Evolutionary conservation across 1,140 invertebrate species (phyloP).

Genomic region (Zaprionus vittiger): DNA sequence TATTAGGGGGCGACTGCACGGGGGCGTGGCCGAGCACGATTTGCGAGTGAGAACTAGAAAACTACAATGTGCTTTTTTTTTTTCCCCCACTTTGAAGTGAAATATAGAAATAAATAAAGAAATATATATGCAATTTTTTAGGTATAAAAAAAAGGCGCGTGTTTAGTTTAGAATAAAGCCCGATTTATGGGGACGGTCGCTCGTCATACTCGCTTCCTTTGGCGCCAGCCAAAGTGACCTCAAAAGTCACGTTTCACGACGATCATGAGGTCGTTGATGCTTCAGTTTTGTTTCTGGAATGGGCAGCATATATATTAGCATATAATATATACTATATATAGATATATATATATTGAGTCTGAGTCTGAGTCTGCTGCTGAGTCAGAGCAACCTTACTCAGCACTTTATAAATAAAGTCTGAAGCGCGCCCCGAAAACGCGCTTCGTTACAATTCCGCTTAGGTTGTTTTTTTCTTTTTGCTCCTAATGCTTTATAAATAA

Average conservation of each 20-base stretch:
- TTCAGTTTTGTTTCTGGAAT: conserved; percentile 6
- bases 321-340: conserved; percentile 26
- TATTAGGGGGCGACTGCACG: neutral
- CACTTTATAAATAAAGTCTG: conserved; percentile 16
- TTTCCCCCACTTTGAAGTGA: neutral
- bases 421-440: conserved; percentile 3
- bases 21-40: conserved; percentile 19
- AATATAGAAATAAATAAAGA: neutral
- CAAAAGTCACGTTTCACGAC: conserved; percentile 56
- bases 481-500: conserved; percentile 32
- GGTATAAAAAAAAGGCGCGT: conserved; percentile 27
- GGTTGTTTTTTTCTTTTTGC: neutral
- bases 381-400: conserved; percentile 16
- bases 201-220: neutral
- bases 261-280: conserved; percentile 32
- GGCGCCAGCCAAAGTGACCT: conserved; percentile 13
- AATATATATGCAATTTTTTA: conserved; percentile 9
- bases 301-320: conserved; percentile 15
- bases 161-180: conserved; percentile 11
- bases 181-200: neutral
- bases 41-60: conserved; percentile 37
- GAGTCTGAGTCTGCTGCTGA: conserved; percentile 19
- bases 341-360: conserved; percentile 3
- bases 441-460: neutral
- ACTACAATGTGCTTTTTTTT: conserved; percentile 7